phyloP scores from a whole-genome alignment of 2,888 invertebrate species.

The Drosophila putrida region DNA sequence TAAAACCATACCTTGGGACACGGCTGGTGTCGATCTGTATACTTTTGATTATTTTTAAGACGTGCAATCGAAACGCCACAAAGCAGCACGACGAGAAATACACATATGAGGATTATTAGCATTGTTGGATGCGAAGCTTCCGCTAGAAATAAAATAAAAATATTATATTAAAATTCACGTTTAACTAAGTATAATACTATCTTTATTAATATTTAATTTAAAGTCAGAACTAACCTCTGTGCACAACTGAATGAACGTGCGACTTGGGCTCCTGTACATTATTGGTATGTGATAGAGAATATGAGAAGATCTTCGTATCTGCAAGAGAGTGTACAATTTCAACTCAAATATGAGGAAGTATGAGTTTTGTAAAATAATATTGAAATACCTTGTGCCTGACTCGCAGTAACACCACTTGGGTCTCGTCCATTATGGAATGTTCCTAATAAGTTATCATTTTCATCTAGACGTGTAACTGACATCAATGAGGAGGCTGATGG shows the following conservation, averaged over 20 bases:
- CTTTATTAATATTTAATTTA: not conserved
- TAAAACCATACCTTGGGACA: slow-evolving; percentile 82
- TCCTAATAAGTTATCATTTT: slow-evolving; percentile 31
- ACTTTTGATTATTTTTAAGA: slow-evolving; percentile 83
- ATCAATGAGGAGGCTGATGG: slow-evolving; percentile 85
- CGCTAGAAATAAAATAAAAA: slow-evolving; percentile 64
- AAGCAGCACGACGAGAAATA: slow-evolving; percentile 83
- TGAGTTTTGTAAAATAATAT: not conserved
- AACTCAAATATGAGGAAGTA: not conserved
- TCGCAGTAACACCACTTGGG: slow-evolving; percentile 20
- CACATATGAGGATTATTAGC: slow-evolving; percentile 84
- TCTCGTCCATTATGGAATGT: slow-evolving; percentile 39
- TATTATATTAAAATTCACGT: too few species aligned
- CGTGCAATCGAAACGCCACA: slow-evolving; percentile 85
- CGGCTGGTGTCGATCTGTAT: slow-evolving; percentile 83
- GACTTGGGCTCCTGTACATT: slow-evolving; percentile 84
- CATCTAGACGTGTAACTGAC: slow-evolving; percentile 80
- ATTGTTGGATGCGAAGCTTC: slow-evolving; percentile 84
- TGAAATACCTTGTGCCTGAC: slow-evolving; percentile 46
- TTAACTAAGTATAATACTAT: not conserved
- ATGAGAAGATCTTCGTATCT: slow-evolving; percentile 86
- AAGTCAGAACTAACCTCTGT: slow-evolving; percentile 69
- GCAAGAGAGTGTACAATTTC: slow-evolving; percentile 20
- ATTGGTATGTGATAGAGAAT: slow-evolving; percentile 84
- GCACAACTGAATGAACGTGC: slow-evolving; percentile 80